These are phyloP conservation scores for Drosophila pullipes DNA, from an alignment of 2,888 invertebrate genomes.

Conservation along the genomic window DNA sequence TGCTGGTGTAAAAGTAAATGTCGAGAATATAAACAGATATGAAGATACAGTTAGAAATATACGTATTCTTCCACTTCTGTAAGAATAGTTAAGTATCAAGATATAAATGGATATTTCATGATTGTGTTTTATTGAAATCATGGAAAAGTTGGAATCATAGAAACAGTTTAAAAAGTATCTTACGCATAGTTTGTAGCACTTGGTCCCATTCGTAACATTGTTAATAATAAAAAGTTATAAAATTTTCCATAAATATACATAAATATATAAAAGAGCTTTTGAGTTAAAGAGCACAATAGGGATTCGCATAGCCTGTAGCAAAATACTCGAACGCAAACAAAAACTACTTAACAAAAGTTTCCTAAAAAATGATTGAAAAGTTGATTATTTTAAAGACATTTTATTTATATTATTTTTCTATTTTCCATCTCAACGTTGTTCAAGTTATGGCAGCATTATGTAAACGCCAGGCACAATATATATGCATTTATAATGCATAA, in stretches of 20 bases:
- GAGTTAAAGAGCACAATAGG: slow-evolving; percentile 8
- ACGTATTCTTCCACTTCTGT: neutral
- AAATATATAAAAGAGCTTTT: too few species aligned
- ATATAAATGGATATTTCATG: neutral
- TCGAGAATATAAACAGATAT: neutral
- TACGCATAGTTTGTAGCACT: neutral
- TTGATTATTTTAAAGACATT: slow-evolving; percentile 32
- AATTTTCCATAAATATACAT: neutral
- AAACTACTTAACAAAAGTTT: slow-evolving; percentile 32
- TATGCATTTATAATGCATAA: slow-evolving; percentile 79
- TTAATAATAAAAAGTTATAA: neutral
- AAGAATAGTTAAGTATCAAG: neutral
- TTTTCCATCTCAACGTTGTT: slow-evolving; percentile 12
- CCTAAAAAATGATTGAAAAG: slow-evolving; percentile 61
- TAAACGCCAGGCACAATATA: slow-evolving; percentile 76
- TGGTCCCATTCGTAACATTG: neutral
- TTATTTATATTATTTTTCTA: slow-evolving; percentile 25
- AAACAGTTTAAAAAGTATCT: neutral
- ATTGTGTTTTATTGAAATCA: neutral
- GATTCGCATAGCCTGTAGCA: slow-evolving; percentile 5
- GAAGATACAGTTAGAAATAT: neutral
- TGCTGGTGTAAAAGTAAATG: neutral
- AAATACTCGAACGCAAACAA: slow-evolving; percentile 11
- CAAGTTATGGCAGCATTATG: slow-evolving; percentile 75
- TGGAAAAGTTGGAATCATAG: too few species aligned